Evolutionary conservation across 2,113 vertebrate genomes (phyloP).

Genomic region (Grammomys surdaster): DNA sequence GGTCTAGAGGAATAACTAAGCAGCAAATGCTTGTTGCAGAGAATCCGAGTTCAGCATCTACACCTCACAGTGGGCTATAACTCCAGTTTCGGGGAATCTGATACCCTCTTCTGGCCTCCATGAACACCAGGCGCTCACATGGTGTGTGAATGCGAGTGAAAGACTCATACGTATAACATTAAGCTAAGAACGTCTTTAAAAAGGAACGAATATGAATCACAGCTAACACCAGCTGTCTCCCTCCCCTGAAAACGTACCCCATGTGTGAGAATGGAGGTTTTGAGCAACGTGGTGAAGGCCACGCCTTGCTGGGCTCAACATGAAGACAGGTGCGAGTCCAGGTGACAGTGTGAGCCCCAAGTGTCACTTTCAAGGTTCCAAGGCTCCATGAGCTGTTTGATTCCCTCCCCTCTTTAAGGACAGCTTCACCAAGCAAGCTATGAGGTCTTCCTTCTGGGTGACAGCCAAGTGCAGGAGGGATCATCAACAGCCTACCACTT

Average conservation of each 20-base stretch:
- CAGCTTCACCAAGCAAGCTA: neutral
- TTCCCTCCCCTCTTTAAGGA: neutral
- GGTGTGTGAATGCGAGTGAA: neutral
- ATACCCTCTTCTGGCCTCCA: neutral
- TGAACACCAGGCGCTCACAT: neutral
- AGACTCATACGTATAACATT: neutral
- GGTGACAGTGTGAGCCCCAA: neutral
- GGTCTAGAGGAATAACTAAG: neutral
- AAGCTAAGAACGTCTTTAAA: neutral
- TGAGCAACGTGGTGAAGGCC: neutral
- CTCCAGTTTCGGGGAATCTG: neutral
- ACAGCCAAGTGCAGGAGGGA: neutral
- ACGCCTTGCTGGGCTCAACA: neutral
- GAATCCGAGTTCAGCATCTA: neutral
- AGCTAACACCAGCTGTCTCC: constrained; percentile 3
- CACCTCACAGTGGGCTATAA: neutral
- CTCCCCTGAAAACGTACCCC: neutral
- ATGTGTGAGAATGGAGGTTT: neutral
- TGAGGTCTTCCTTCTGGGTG: neutral
- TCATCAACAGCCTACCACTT: neutral
- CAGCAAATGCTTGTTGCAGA: neutral
- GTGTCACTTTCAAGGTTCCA: neutral
- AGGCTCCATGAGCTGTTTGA: neutral
- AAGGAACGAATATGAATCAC: neutral
- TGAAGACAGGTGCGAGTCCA: neutral